Percentiles rank a stretch among this genome's conserved stretches.
phyloP scores from a whole-genome alignment of 2,113 vertebrate species.

The Rhinoderma darwinii region DNA sequence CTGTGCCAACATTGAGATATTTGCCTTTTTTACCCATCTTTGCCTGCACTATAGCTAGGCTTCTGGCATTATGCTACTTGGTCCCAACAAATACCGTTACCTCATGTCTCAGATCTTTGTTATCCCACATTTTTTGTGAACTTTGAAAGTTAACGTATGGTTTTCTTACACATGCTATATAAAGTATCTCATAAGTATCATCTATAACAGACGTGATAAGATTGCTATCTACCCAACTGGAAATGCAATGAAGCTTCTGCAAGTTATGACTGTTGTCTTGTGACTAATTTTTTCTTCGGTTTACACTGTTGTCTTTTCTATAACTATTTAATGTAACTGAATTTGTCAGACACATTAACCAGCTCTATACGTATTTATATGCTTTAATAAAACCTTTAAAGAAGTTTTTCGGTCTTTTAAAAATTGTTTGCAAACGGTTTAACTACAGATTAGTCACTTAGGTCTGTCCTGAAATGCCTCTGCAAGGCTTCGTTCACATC shows the following conservation, averaged over 20 bases:
- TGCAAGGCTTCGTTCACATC: no score
- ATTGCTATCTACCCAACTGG: neutral
- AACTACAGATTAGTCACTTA: no score
- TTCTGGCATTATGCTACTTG: no score
- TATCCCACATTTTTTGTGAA: neutral
- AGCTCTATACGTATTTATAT: neutral
- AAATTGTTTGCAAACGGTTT: no score
- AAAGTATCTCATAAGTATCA: neutral
- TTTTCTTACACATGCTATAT: neutral
- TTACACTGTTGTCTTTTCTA: neutral
- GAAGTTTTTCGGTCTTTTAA: no score
- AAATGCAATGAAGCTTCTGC: neutral
- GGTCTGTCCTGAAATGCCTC: no score
- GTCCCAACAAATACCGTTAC: no score
- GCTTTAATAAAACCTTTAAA: no score
- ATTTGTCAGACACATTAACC: neutral
- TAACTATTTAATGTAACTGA: neutral
- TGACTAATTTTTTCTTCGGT: neutral
- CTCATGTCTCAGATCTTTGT: no score
- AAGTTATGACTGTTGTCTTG: constrained; percentile 8
- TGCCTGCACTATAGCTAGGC: no score
- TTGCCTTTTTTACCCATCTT: no score
- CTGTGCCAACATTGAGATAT: no score
- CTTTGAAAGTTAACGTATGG: neutral
- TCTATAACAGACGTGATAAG: neutral